Evolutionary conservation across 2,797 vertebrate genomes (phyloP), one percentile per base, ranked within the genome.

Genomic region (Malurus leucopterus): DNA sequence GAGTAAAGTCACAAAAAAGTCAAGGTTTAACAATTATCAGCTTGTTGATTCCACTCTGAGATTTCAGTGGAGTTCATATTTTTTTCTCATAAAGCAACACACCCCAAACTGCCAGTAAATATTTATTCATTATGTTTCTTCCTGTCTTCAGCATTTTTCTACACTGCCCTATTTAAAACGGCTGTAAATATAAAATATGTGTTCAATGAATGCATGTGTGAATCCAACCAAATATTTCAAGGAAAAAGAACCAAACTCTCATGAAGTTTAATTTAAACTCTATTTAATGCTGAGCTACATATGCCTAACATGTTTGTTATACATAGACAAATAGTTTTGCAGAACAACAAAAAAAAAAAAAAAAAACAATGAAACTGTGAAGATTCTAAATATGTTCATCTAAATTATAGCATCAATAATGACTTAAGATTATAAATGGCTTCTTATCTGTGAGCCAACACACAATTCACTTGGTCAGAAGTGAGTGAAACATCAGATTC

Each of bases 41-140:
- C 7, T 59, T 82, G 27, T 8, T 82, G 85, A 72, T 1, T 0
- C 0, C 3, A 2, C 2, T 47, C 19, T 70, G 16, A n/a, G 51
- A 78, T 89, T 80, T n/a, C 32, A 53, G 13, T 24, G 22, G 2
- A 51, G 3, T 51, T 12, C 29, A 5, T 46, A 22, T 5, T 46
- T 57, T 32, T 44, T 30, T 9, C 46, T 73, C 46, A 67, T 30
- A 76, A 70, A 76, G 41, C 30, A 41, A 19, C 3, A 61, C 59
- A 75, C 22, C 2, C 0, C 4, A 68, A 69, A 50, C 15, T 7
- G 1, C 18, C 32, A 72, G 18, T 1, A 79, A 79, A 64, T 49
- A 70, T 55, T 78, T 54, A 32, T 59, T 29, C 7, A 8, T 24
- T 41, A 20, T 17, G 4, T 2, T 11, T 59, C 46, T 57, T 86